Base-by-base conservation (phyloP, 2,888 invertebrate genomes). In the Acanthoscelides obtectus region DNA sequence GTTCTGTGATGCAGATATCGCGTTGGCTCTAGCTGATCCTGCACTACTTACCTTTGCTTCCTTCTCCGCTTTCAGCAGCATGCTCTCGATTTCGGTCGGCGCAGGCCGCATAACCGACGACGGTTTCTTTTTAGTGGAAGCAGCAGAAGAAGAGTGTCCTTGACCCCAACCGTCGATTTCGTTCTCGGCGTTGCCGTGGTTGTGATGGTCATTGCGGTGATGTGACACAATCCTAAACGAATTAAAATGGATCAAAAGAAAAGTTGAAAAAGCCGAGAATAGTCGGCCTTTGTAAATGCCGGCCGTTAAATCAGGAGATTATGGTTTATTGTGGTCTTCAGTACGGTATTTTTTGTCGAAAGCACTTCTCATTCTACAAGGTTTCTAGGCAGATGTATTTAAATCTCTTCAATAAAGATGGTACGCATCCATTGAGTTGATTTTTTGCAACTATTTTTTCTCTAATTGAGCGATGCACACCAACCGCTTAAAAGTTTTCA, bases 131-230 rank as follows among this genome's bases (percentile, higher is more conserved):
- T 75, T 77, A 63, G 71, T 73, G 22, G 71, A 86, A 12, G 66
- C 8, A 21, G 6, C 22, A 21, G 20, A 21, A 20, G 66, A 22
- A 8, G 19, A 8, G 64, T 88, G 83, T 12, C 87, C 89, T 70
- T 91, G 86, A 67, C 91, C 91, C 90, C 91, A 91, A 45, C 89
- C 82, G 76, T 89, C 88, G 77, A 91, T 88, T 75, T 90, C 91
- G 75, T 89, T 89, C 25, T 86, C 88, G 75, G 90, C 90, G 12
- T n/a, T n/a, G n/a, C 17, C 45, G 12, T 45, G 45, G 71, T 89
- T 88, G 67, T 83, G 73, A 12, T 78, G 77, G 22, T 73, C 73
- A 17, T 73, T 74, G 21, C 69, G 45, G 69, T 69, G 68, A 22
- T 22, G 17, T 3, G 45, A 45, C 45, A 45, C 45, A 12, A 45